These are phyloP conservation scores for Plumapathes pennacea DNA, from an alignment of 92 coral and sea anemone species.

Conservation along the genomic window DNA sequence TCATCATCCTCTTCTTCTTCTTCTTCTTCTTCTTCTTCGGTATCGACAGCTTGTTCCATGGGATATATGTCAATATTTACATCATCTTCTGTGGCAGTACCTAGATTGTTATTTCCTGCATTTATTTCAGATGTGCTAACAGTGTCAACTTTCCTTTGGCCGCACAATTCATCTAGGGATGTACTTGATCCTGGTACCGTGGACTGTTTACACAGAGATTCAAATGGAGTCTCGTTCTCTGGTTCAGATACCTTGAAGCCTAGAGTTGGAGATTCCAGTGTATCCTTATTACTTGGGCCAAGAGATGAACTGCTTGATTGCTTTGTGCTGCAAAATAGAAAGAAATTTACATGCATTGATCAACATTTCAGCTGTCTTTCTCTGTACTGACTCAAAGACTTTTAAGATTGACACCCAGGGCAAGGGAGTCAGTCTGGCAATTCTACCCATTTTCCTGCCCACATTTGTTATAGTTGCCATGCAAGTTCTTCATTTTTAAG, in stretches of 20 bases:
- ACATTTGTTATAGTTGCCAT: no score
- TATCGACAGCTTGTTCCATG: slow-evolving; percentile 23
- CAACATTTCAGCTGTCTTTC: no score
- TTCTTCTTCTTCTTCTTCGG: slow-evolving; percentile 16
- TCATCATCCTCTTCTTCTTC: neutral
- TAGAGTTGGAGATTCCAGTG: slow-evolving; percentile 49
- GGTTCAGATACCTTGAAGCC: slow-evolving; percentile 55
- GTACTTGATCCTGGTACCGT: slow-evolving; percentile 45
- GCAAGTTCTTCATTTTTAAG: no score
- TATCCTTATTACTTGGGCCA: no score
- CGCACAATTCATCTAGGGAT: slow-evolving; percentile 68
- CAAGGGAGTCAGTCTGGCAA: no score
- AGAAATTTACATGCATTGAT: no score
- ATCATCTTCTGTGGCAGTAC: slow-evolving; percentile 9
- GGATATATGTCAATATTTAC: slow-evolving; percentile 54
- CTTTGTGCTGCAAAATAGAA: no score
- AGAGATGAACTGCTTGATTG: no score
- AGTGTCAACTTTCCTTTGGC: slow-evolving; percentile 8
- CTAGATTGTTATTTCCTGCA: slow-evolving; percentile 11
- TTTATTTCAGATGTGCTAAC: slow-evolving; percentile 9
- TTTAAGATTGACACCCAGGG: no score
- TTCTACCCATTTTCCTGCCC: no score
- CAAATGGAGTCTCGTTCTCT: slow-evolving; percentile 34
- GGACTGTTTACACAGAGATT: slow-evolving; percentile 35
- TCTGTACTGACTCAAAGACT: no score